These are phyloP conservation scores for Sinohyriopsis cumingii DNA, from an alignment of 2,888 invertebrate species.

Conservation along the genomic window DNA sequence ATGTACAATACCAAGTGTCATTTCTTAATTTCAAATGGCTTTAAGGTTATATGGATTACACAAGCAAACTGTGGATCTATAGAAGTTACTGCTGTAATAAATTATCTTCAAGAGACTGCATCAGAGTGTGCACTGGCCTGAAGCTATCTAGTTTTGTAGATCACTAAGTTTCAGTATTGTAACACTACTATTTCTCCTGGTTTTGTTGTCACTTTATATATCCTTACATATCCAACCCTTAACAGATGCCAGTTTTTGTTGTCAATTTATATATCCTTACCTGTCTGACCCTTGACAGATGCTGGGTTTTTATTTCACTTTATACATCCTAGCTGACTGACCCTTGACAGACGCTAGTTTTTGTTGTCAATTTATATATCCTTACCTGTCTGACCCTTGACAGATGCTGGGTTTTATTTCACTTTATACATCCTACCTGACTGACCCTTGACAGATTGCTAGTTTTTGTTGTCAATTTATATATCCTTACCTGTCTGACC, in stretches of 20 bases:
- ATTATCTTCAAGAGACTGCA: too few relatives aligned
- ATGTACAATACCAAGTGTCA: too few relatives aligned
- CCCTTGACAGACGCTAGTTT: slow-evolving; percentile 22
- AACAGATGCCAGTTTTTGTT: slow-evolving; percentile 18
- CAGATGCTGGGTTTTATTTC: slow-evolving; percentile 17
- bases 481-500: slow-evolving; percentile 22
- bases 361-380: not conserved
- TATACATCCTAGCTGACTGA: slow-evolving; percentile 16
- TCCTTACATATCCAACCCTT: slow-evolving; percentile 24
- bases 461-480: not conserved
- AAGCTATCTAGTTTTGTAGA: too few relatives aligned
- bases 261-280: slow-evolving; percentile 7
- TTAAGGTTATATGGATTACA: too few relatives aligned
- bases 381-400: slow-evolving; percentile 24
- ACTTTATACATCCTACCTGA: slow-evolving; percentile 7
- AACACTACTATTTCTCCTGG: too few relatives aligned
- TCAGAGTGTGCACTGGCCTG: too few relatives aligned
- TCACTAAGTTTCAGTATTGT: too few relatives aligned
- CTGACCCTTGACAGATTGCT: slow-evolving; percentile 28
- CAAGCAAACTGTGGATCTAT: too few relatives aligned
- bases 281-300: slow-evolving; percentile 29
- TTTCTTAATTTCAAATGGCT: too few relatives aligned
- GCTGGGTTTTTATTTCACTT: not conserved
- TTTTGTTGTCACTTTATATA: too few relatives aligned
- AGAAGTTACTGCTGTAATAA: too few relatives aligned